Conservation (phyloP, 2,888 invertebrate genomes). For the Lasioglossum marginatum region DNA sequence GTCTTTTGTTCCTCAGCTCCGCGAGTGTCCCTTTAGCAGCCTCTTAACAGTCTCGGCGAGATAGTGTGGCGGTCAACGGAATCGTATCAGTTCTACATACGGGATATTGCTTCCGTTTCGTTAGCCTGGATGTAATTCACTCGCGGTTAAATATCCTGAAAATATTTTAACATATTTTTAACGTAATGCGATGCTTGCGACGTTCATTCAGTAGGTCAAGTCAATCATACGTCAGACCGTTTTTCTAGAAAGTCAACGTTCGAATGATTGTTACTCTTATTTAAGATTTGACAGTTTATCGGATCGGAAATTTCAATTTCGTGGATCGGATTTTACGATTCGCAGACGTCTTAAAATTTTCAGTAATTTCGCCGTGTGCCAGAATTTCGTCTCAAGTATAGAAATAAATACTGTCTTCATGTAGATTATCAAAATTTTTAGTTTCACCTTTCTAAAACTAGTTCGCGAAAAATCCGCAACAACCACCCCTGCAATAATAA, state of each 20-base stretch:
- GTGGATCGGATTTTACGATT: no score
- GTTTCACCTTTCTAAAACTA: neutral
- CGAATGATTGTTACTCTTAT: neutral
- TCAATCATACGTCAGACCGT: neutral
- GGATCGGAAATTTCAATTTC: neutral
- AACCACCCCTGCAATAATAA: neutral
- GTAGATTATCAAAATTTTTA: no score
- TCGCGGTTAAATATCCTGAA: no score
- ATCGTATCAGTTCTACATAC: no score
- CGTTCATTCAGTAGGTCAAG: neutral
- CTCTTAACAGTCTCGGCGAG: neutral
- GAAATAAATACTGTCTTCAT: no score
- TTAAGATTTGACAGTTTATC: neutral
- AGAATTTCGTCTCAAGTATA: no score
- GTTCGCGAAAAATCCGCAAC: neutral
- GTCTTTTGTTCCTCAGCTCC: neutral
- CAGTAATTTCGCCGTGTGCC: no score
- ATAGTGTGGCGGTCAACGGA: neutral
- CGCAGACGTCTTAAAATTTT: neutral
- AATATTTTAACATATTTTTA: neutral
- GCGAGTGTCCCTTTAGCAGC: neutral
- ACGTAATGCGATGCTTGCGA: no score
- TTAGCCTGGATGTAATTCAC: no score
- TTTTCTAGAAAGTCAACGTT: neutral
- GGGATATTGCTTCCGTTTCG: neutral